Base-by-base conservation (phyloP, 2,888 invertebrate species). In the Acronicta leporina region DNA sequence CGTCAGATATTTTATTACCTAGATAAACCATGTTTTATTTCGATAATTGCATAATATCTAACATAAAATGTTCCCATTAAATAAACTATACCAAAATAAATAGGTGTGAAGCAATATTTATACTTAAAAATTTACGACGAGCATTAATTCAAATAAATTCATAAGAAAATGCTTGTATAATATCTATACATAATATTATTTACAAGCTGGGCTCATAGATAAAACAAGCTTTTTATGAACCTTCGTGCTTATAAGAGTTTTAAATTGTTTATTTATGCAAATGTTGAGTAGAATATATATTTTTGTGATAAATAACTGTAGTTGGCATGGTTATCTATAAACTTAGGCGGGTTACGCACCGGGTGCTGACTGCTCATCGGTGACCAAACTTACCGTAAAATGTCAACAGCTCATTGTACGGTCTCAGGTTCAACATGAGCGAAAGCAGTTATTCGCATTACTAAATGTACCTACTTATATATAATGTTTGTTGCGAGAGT, bases 201-300 rank as follows among this genome's bases (percentile, higher is more conserved):
- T 70, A 42, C 30, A 38, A 35, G 30, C 41, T 5, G 53, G 25
- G 25, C 13, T 40, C 25, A 63, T 63, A 63, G 55, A 67, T 67
- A 70, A 57, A 42, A 25, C 41, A 2, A 46, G 20, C 33, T 46
- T 54, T 63, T 40, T 53, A 66, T 41, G 67, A 48, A 2, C 33
- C n/a, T 38, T 42, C 51, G 14, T 50, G 58, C 43, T 56, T 15
- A 46, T 53, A 55, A 56, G 43, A 53, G 38, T 53, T 63, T 60
- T 44, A 74, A 60, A 64, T 52, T 49, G 49, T 73, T 60, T 68
- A 68, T 73, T 58, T 57, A 71, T 68, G 74, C 47, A 60, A 61
- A 71, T 68, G 13, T 41, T 13, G 15, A n/a, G 16, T 43, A 10
- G 9, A 47, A 53, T 59, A 56, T 59, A 56, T 59, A 44, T 60